Evolutionary conservation across 2,797 vertebrate species (phyloP).

Genomic region (Bufotes viridis): DNA sequence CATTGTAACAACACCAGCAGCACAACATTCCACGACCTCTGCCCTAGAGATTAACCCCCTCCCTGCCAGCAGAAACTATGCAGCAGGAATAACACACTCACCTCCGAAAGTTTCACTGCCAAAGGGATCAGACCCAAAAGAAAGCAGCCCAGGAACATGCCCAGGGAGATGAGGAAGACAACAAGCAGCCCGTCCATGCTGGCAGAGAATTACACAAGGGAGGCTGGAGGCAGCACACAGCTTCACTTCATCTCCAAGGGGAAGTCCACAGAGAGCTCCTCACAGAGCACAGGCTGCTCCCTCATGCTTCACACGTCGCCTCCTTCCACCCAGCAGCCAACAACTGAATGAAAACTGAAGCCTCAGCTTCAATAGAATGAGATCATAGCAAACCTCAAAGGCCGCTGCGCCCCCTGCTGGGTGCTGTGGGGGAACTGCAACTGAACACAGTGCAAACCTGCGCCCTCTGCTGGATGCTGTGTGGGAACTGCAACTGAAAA

Average conservation of each 20-base stretch:
- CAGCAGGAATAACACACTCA: constrained; percentile 64
- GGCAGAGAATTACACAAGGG: background rate
- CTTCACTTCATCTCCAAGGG: constrained; percentile 38
- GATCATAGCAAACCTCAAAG: background rate
- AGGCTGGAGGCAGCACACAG: background rate
- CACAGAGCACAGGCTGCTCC: background rate
- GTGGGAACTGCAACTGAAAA: background rate
- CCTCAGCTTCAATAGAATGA: constrained; percentile 6
- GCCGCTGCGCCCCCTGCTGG: constrained; percentile 1
- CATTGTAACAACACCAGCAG: background rate
- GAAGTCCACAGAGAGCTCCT: background rate
- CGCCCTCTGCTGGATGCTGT: background rate
- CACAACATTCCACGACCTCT: background rate
- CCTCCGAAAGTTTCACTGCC: constrained; percentile 77
- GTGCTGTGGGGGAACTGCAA: background rate
- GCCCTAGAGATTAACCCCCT: constrained; percentile 14
- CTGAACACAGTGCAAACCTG: background rate
- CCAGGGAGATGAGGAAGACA: constrained; percentile 76
- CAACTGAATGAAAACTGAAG: constrained; percentile 26
- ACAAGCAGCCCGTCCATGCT: constrained; percentile 78
- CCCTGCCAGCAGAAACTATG: background rate
- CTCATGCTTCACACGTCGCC: constrained; percentile 49
- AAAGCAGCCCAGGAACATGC: constrained; percentile 81
- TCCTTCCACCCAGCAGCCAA: constrained; percentile 1
- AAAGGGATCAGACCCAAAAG: constrained; percentile 79